These are phyloP conservation scores for Melanotaenia duboulayi DNA, from an alignment of 2,113 vertebrate species.

Conservation along the genomic window DNA sequence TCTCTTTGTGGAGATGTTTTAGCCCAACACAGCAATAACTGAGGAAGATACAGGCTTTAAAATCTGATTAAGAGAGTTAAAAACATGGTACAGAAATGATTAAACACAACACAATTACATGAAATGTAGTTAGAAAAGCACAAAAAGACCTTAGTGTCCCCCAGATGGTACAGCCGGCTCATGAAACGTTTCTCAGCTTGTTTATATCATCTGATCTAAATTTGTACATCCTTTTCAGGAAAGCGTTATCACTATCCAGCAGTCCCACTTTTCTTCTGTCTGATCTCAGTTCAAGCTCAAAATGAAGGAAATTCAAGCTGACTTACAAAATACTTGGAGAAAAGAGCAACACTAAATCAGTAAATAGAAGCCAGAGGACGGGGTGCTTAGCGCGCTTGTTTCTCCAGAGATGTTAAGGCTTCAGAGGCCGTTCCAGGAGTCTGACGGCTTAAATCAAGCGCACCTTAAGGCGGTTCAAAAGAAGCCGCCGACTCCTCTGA, in stretches of 20 bases:
- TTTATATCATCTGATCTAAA: conserved; percentile 37
- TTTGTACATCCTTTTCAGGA: conserved; percentile 26
- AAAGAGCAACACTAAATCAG: conserved; percentile 26
- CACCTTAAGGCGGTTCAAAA: conserved; percentile 57
- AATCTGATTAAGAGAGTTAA: conserved; percentile 1
- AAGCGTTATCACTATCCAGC: conserved; percentile 23
- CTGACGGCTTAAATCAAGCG: conserved; percentile 60
- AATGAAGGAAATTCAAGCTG: conserved; percentile 23
- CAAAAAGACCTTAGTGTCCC: conserved; percentile 9
- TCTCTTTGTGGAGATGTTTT: not conserved
- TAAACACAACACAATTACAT: not conserved
- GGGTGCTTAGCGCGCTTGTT: conserved; percentile 5
- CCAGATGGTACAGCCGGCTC: conserved; percentile 8
- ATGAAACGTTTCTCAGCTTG: conserved; percentile 1
- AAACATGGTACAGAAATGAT: conserved; percentile 14
- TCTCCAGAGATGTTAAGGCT: conserved; percentile 21
- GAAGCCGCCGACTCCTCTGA: conserved; percentile 30
- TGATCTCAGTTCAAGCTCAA: conserved; percentile 28
- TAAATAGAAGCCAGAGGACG: conserved; percentile 50
- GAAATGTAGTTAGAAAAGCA: not conserved
- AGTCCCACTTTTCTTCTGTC: conserved; percentile 33
- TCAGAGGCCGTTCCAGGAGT: conserved; percentile 53
- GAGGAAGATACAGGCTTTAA: not conserved
- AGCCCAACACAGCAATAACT: not conserved
- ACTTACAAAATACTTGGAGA: conserved; percentile 34